Percentiles rank a stretch among this genome's conserved stretches.
phyloP scores from a whole-genome alignment of 2,888 invertebrate genomes.

The Adelognathus sp. region DNA sequence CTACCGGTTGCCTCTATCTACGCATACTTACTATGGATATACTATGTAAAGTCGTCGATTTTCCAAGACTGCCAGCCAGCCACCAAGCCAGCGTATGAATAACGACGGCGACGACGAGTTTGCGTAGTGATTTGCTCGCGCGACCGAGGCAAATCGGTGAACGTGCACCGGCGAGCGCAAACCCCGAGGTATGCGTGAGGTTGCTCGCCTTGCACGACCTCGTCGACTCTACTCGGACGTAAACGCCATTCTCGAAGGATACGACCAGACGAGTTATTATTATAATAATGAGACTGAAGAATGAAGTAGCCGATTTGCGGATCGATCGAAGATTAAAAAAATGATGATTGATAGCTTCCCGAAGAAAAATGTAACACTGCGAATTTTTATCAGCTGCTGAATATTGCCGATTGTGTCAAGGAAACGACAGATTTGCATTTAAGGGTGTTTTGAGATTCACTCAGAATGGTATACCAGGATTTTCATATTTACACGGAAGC shows the following conservation, averaged over 20 bases:
- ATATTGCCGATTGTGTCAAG: not conserved
- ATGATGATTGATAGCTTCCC: not conserved
- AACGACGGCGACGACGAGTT: slow-evolving; percentile 43
- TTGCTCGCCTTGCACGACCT: slow-evolving; percentile 75
- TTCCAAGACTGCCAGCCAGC: not conserved
- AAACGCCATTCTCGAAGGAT: slow-evolving; percentile 28
- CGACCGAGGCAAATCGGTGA: slow-evolving; percentile 56
- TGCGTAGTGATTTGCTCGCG: slow-evolving; percentile 47
- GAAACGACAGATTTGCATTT: not conserved
- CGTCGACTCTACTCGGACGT: slow-evolving; percentile 57
- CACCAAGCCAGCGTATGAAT: slow-evolving; percentile 49
- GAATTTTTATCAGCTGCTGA: not conserved
- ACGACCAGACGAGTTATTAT: slow-evolving; percentile 44
- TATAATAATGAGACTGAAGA: slow-evolving; percentile 15
- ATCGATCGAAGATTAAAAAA: not conserved
- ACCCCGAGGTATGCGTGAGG: slow-evolving; percentile 63
- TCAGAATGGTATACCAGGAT: no score
- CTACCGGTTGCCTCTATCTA: slow-evolving; percentile 1
- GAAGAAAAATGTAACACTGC: not conserved
- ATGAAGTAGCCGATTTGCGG: not conserved
- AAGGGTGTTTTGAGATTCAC: no score
- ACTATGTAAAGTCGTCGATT: slow-evolving; percentile 10
- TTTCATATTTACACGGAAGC: no score
- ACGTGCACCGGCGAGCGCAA: slow-evolving; percentile 50
- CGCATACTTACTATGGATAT: not conserved